Conservation (phyloP, 2,797 vertebrate species). For the Sebastes alutus region DNA sequence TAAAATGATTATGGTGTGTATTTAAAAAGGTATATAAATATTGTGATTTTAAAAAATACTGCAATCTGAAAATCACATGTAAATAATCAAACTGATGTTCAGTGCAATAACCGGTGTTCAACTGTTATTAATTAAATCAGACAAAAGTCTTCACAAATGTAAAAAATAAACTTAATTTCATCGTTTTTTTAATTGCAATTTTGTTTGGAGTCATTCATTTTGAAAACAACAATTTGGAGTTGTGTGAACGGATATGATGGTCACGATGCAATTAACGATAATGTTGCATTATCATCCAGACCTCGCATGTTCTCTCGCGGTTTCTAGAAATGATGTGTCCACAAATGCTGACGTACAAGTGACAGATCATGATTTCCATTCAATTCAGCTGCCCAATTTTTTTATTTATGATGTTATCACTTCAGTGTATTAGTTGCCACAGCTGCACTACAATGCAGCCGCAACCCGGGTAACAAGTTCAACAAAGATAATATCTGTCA, state of each 20-base stretch:
- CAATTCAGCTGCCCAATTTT: background rate
- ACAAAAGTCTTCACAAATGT: background rate
- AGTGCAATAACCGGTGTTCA: background rate
- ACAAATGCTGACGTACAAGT: background rate
- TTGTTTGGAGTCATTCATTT: background rate
- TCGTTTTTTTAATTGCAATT: background rate
- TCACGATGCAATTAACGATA: background rate
- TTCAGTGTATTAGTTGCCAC: background rate
- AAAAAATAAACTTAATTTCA: background rate
- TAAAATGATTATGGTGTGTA: too few relatives aligned
- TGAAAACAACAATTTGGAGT: background rate
- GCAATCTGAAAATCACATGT: background rate
- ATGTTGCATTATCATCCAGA: background rate
- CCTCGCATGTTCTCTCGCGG: background rate
- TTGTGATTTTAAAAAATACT: too few relatives aligned
- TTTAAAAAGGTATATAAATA: too few relatives aligned
- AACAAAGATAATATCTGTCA: background rate
- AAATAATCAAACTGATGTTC: background rate
- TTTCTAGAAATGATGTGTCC: background rate
- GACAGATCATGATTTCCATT: background rate
- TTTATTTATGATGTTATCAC: background rate
- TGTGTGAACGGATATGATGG: background rate
- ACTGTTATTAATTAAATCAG: background rate
- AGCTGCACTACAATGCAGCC: background rate
- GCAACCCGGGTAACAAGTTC: background rate